Percentiles rank a stretch among this genome's conserved stretches.
Evolutionary conservation across 2,797 vertebrate genomes (phyloP).

Genomic region (Heliangelus exortis): DNA sequence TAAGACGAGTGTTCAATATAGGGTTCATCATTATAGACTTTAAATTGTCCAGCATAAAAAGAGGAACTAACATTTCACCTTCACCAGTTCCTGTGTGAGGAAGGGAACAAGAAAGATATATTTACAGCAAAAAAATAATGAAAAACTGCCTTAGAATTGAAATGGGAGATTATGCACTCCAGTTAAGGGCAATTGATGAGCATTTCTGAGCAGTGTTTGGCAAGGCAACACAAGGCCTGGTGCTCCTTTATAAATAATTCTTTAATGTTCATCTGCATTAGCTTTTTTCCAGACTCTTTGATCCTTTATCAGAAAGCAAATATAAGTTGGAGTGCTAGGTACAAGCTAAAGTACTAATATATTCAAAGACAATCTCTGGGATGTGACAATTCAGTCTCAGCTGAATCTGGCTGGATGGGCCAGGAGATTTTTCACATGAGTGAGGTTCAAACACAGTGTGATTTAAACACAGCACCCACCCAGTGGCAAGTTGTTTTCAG

Average conservation of each 20-base stretch:
- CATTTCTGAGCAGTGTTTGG: constrained; percentile 7
- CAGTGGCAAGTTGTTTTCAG: not conserved
- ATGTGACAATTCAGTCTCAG: not conserved
- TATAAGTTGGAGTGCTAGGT: not conserved
- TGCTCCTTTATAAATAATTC: constrained; percentile 15
- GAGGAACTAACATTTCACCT: constrained; percentile 53
- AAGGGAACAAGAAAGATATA: not conserved
- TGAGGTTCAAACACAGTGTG: not conserved
- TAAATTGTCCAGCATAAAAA: constrained; percentile 56
- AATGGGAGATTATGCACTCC: not conserved
- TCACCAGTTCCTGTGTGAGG: constrained; percentile 6
- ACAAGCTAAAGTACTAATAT: not conserved
- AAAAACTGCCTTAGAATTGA: constrained; percentile 2
- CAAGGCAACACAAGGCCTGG: not conserved
- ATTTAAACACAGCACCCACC: not conserved
- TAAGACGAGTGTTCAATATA: constrained; percentile 56
- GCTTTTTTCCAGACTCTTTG: not conserved
- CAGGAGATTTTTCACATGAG: not conserved
- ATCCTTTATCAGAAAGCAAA: not conserved
- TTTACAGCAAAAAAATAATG: not conserved
- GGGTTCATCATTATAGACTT: constrained; percentile 44
- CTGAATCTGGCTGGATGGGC: not conserved
- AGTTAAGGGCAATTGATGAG: constrained; percentile 10
- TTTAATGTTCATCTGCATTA: not conserved
- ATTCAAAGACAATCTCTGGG: not conserved